These are phyloP conservation scores for Nothoprocta pentlandii DNA, from an alignment of 2,113 vertebrate species.

Conservation along the genomic window DNA sequence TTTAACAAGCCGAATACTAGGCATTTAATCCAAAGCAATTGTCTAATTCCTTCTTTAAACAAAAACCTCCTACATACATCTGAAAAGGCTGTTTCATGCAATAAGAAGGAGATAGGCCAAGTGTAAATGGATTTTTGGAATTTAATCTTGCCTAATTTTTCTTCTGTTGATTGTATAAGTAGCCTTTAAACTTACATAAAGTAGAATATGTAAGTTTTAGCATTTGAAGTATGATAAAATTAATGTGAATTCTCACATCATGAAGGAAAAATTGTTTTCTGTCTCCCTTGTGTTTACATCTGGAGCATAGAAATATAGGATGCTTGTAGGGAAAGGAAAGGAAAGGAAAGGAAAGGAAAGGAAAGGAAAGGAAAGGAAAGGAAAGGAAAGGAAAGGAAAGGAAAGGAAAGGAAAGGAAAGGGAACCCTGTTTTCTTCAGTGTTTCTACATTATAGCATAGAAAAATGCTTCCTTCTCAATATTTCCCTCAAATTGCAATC, in stretches of 20 bases:
- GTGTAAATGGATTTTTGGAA: not conserved
- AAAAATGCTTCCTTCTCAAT: not conserved
- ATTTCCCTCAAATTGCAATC: not conserved
- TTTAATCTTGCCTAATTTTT: not conserved
- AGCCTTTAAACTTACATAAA: not conserved
- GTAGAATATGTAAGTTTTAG: not conserved
- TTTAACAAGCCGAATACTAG: not conserved
- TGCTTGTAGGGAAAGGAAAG: not conserved
- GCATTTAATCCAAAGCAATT: not conserved
- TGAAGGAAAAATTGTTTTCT: not conserved
- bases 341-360: not conserved
- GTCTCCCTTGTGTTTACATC: not conserved
- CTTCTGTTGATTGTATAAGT: not conserved
- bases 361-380: too few species aligned
- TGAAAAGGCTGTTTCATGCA: not conserved
- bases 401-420: too few species aligned
- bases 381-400: too few species aligned
- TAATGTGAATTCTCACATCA: not conserved
- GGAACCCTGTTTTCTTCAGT: not conserved
- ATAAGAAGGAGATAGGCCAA: not conserved
- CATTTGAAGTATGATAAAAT: not conserved
- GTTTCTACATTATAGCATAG: not conserved
- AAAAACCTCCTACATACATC: not conserved
- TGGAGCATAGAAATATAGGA: not conserved
- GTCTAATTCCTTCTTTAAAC: not conserved